Evolutionary conservation across 2,888 invertebrate species (phyloP), one percentile per base, ranked within the genome.

Genomic region (Pterobdella sp.): DNA sequence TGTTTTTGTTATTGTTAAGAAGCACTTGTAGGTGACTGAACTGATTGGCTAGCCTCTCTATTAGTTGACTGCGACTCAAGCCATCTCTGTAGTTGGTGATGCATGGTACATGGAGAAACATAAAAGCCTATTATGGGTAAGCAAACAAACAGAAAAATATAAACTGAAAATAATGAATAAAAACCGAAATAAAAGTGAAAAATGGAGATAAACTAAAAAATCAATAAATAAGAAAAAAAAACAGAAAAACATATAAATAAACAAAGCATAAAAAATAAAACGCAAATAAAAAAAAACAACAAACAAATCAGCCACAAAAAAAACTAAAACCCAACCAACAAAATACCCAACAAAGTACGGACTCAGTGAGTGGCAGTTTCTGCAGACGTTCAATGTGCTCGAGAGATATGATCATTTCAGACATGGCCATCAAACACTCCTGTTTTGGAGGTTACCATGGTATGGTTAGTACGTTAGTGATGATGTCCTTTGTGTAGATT

Each of bases 31-130:
- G 83, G 79, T 89, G 88, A 82, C 89, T 90, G 79, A 88, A 90
- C 82, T 91, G 90, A 81, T 89, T 88, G 1, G 90, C 89, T 60
- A 90, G 88, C 79, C 91, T 84, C 80, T 91, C 91, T 26, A 90
- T 84, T 76, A 88, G 85, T 77, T 89, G 87, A 36, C 88, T 86
- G 77, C 88, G 82, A 22, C 34, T 65, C 7, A 56, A n/a, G n/a
- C 60, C 60, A 36, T 74, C 72, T 29, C 74, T 74, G 56, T 32
- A 35, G 42, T 56, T 22, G 26, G 60, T 56, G 60, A 56, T 56
- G 60, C 3, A 26, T 56, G 60, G 60, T 22, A 26, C n/a, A 42
- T 42, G 42, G 18, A 14, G 42, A 18, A 14, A 18, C 7, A 18
- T 42, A 26, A 26, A 26, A 3, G 60, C 18, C 26, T 22, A 56